Conservation (phyloP, 2,113 vertebrate species). For the Rhinolophus ferrumequinum region DNA sequence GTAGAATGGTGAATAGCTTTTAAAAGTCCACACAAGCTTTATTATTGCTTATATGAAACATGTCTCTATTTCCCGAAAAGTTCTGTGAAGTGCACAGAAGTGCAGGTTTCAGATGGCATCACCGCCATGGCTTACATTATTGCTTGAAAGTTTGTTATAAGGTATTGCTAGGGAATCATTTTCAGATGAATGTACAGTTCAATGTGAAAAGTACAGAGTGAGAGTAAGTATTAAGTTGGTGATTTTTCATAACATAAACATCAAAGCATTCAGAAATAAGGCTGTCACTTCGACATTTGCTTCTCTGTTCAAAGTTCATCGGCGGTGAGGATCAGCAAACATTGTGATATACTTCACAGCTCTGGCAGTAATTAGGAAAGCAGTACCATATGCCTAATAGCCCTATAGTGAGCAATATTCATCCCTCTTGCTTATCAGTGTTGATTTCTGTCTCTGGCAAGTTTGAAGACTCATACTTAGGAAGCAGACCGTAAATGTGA, state of each 20-base stretch:
- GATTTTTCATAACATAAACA: constrained; percentile 25
- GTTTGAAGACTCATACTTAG: constrained; percentile 31
- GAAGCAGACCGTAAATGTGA: background rate
- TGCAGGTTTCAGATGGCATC: background rate
- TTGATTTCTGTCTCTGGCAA: constrained; percentile 33
- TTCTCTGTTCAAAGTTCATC: background rate
- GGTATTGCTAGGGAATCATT: constrained; percentile 83
- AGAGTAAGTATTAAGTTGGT: constrained; percentile 55
- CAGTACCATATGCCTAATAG: background rate
- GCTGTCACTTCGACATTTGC: background rate
- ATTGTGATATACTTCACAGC: background rate
- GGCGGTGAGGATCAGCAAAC: constrained; percentile 20
- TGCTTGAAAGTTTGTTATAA: constrained; percentile 78
- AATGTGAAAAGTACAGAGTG: constrained; percentile 30
- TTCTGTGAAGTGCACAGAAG: background rate
- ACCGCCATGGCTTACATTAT: constrained; percentile 82
- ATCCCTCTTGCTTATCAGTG: constrained; percentile 52
- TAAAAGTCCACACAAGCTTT: constrained; percentile 33
- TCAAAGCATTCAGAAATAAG: constrained; percentile 46
- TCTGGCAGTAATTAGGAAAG: constrained; percentile 26
- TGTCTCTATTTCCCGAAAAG: constrained; percentile 60
- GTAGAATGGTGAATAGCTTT: constrained; percentile 34
- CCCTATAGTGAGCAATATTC: constrained; percentile 66
- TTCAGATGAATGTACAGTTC: constrained; percentile 51
- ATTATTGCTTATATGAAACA: constrained; percentile 77